Base-by-base conservation (phyloP, 2,888 invertebrate genomes). In the Autographa gamma region DNA sequence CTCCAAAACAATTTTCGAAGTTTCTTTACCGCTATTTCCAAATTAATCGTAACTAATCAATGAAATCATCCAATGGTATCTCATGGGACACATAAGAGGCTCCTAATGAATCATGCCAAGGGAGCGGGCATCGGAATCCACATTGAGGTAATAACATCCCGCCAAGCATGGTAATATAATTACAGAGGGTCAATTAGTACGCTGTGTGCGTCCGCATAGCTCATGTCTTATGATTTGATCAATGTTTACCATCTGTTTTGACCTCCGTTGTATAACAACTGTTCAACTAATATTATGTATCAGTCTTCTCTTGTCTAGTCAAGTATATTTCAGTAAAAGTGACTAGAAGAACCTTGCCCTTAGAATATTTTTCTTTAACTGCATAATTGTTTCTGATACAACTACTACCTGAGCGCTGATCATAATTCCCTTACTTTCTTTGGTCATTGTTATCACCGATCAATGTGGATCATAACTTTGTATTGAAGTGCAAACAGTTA, bases 101-200 rank as follows among this genome's bases (percentile, higher is more conserved):
- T 66, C 72, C 52, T 71, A 71, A 73, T 77, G 68, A 77, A 56
- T 19, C 31, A 58, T 60, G 60, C 54, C 65, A 59, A 41, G 69
- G 63, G 60, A 54, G 32, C 16, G 58, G 63, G 38, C 66, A 72
- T 63, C 31, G 60, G 66, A 56, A 76, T 63, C 61, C 67, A 82
- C 61, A 64, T 66, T 66, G 62, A 11, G 18, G 56, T 79, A 81
- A 79, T 71, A 60, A 63, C 75, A 71, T 79, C 64, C 65, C 60
- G 7, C 52, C 31, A 69, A 79, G 60, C 79, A 78, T 59, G 64
- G 69, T 79, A 74, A 79, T 74, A 69, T 79, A 71, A 79, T 78
- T 78, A 71, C 78, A 66, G 58, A 52, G 18, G 43, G n/a, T 62
- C 66, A 63, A 60, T 68, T 41, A 59, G 71, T 81, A 74, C 63